Evolutionary conservation across 1,140 invertebrate genomes (phyloP).

Genomic region (Drosophila punjabiensis): DNA sequence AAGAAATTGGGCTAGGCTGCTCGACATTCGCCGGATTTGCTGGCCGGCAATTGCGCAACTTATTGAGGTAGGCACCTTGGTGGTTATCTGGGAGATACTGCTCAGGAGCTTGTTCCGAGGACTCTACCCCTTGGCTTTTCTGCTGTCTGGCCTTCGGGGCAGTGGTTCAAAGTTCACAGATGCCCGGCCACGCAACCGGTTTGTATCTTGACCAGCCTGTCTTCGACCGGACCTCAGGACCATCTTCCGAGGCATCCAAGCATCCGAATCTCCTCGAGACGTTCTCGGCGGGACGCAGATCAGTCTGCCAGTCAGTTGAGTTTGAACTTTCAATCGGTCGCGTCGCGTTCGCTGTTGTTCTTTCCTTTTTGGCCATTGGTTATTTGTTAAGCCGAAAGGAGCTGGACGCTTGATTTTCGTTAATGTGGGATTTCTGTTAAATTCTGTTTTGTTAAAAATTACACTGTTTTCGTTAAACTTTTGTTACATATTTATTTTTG

Average conservation of each 20-base stretch:
- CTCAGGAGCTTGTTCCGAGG: slow-evolving; percentile 15
- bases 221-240: slow-evolving; percentile 66
- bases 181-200: slow-evolving; percentile 68
- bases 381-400: slow-evolving; percentile 58
- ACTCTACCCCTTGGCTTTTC: slow-evolving; percentile 43
- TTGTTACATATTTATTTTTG: slow-evolving; percentile 31
- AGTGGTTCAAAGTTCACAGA: slow-evolving; percentile 72
- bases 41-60: slow-evolving; percentile 57
- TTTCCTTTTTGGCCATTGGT: slow-evolving; percentile 62
- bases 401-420: slow-evolving; percentile 66
- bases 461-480: slow-evolving; percentile 57
- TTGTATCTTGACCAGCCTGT: slow-evolving; percentile 74
- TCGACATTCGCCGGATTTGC: slow-evolving; percentile 45
- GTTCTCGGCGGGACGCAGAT: slow-evolving; percentile 39
- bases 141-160: slow-evolving; percentile 42
- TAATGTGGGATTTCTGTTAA: slow-evolving; percentile 73
- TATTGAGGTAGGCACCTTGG: slow-evolving; percentile 75
- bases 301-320: slow-evolving; percentile 67
- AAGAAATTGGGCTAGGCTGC: slow-evolving; percentile 25
- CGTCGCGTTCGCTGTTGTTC: slow-evolving; percentile 72
- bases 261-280: slow-evolving; percentile 55
- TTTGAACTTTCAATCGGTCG: slow-evolving; percentile 82
- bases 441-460: slow-evolving; percentile 44
- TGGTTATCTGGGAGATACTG: slow-evolving; percentile 45
- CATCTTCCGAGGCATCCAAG: slow-evolving; percentile 34